Base-by-base conservation (phyloP, 23 tunicate species). In the Halocynthia aurantium region DNA sequence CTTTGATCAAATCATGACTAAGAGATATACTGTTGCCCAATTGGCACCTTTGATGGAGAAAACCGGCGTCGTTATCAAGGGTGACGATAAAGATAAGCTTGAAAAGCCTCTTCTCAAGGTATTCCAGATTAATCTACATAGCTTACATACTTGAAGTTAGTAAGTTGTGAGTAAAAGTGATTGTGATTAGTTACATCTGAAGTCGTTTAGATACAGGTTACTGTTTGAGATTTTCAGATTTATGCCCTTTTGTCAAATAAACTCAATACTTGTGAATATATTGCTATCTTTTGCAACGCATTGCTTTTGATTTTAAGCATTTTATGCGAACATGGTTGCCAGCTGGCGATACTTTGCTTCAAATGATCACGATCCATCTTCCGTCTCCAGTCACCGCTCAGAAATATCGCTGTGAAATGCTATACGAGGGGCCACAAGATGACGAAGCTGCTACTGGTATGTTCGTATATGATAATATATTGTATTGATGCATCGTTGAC, bases 301-400 rank as follows among this genome's bases (percentile, higher is more conserved):
- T 65, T 65, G 22, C 70, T 65, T 2, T 53, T 17, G 10, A 15
- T 66, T 51, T 82, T 53, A 55, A 87, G 96, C 49, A 51, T 57
- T 90, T 94, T 67, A 94, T 94, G 99, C 68, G 99, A 50, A 88
- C 86, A 31, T 94, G 99, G 99, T 82, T 94, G 49, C 99, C 99
- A 67, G 99, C 99, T 81, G 99, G 99, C 8, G 99, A 94, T 7
- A 94, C 99, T 44, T 75, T 94, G 53, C 91, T 94, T 21, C 95
- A 94, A 84, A 94, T 94, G 99, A 94, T 94, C 81, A 85, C 99
- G 67, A 94, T 94, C 72, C 99, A 94, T 52, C 84, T 94, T n/a
- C 99, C 99, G 68, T 94, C 99, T 10, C 99, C 99, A 13, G 91
- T 94, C 7, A 84, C 85, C 50, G 87, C 99, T 6, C 99, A 94